These are phyloP conservation scores for Mesorhabditis spiculigera DNA, from an alignment of 2,888 invertebrate genomes.

Conservation along the genomic window DNA sequence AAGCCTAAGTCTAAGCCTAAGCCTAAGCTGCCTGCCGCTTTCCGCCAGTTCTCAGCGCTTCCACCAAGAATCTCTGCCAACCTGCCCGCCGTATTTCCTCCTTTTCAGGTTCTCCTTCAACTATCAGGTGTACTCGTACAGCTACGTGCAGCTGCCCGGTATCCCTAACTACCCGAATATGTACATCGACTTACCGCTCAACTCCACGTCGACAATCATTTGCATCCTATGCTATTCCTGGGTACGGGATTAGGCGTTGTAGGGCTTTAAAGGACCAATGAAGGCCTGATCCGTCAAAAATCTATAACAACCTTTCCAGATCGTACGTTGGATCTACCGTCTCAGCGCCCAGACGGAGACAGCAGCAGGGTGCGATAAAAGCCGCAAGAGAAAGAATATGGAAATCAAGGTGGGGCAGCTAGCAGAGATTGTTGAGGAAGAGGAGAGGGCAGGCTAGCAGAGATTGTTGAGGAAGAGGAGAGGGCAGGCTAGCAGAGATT, in stretches of 20 bases:
- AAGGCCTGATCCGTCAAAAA: neutral
- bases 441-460: too few relatives aligned
- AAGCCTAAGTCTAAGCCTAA: too few relatives aligned
- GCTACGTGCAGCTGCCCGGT: slow-evolving; percentile 18
- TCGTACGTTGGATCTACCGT: neutral
- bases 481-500: too few relatives aligned
- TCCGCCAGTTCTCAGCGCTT: too few relatives aligned
- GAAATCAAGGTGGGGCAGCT: neutral
- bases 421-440: too few relatives aligned
- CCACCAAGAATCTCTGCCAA: too few relatives aligned
- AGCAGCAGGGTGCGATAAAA: neutral
- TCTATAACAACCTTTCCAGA: neutral
- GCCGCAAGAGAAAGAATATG: neutral
- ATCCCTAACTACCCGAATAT: slow-evolving; percentile 33
- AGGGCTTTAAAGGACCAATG: neutral
- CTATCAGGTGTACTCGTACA: slow-evolving; percentile 25
- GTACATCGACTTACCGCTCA: slow-evolving; percentile 32
- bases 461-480: too few relatives aligned
- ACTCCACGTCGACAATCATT: slow-evolving; percentile 22
- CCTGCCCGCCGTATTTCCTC: neutral
- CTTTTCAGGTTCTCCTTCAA: slow-evolving; percentile 32
- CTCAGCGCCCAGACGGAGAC: neutral
- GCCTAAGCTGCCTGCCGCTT: too few relatives aligned
- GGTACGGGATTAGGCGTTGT: slow-evolving; percentile 12
- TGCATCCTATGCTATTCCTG: slow-evolving; percentile 27